A percentile compares a stretch with the other conserved stretches of the same genome.
Conservation (phyloP, 2,888 invertebrate genomes). For the Platycheirus albimanus region DNA sequence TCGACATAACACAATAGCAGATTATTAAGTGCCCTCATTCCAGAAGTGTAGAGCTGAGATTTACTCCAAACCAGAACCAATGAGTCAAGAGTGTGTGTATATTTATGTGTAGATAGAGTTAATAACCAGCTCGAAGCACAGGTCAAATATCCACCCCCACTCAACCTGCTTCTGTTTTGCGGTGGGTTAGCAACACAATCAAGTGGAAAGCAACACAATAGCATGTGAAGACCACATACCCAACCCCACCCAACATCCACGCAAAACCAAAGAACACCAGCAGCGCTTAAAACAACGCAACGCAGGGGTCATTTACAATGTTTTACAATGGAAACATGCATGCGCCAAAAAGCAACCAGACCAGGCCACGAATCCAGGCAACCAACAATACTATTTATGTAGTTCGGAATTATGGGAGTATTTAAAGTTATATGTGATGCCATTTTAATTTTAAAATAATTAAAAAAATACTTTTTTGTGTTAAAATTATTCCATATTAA, state of each 20-base stretch:
- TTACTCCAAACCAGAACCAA: slow-evolving; percentile 27
- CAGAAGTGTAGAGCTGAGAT: slow-evolving; percentile 15
- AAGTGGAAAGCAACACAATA: slow-evolving; percentile 80
- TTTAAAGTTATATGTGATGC: neutral
- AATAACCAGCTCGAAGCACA: slow-evolving; percentile 64
- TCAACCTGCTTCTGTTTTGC: neutral
- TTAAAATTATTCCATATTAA: no score
- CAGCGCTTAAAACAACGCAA: slow-evolving; percentile 62
- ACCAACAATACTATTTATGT: slow-evolving; percentile 32
- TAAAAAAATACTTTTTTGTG: no score
- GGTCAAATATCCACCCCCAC: slow-evolving; percentile 60
- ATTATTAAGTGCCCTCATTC: slow-evolving; percentile 73
- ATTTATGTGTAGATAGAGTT: slow-evolving; percentile 50
- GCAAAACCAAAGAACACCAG: slow-evolving; percentile 32
- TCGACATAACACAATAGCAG: slow-evolving; percentile 76
- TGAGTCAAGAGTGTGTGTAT: slow-evolving; percentile 33
- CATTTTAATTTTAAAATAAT: neutral
- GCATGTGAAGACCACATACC: slow-evolving; percentile 75
- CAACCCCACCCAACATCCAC: slow-evolving; percentile 2
- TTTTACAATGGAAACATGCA: slow-evolving; percentile 73
- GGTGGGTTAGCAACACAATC: slow-evolving; percentile 76
- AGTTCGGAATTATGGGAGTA: slow-evolving; percentile 24
- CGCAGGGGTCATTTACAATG: slow-evolving; percentile 71
- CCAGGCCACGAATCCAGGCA: slow-evolving; percentile 31
- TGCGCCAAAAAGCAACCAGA: slow-evolving; percentile 56